Base-by-base conservation (phyloP, 1,140 invertebrate species). In the Ostrea denselamellosa region DNA sequence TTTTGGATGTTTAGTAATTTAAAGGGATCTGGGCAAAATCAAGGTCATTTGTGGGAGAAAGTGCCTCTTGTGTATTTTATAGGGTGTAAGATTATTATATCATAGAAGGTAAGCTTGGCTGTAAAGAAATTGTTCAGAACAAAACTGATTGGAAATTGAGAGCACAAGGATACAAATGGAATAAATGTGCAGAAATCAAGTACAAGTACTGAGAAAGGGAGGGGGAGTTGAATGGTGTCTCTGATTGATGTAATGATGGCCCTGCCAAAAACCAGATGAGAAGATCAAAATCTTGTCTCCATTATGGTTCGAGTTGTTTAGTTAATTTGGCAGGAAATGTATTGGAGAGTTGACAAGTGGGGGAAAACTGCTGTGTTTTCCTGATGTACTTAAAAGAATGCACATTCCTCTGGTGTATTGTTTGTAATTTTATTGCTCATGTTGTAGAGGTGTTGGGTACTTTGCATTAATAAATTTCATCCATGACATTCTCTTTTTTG, bases 211-310 rank as follows among this genome's bases (percentile, higher is more conserved):
- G 10, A 25, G 68, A 71, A 34, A 25, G 25, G 22, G 12, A 34
- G 68, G 68, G 25, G 25, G 68, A 12, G 68, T 34, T 77, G 22
- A 77, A 25, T 25, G 17, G 2, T 77, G 28, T 77, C 68, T 28
- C 12, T 77, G 68, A 77, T 77, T 77, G 68, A 77, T 77, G 68
- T 77, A 77, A 77, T 77, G 68, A 77, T 77, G 28, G 68, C 28
- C 68, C 68, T 77, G 68, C 68, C 68, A 77, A 34, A 77, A 77
- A 77, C 68, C 68, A 77, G 28, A 77, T 77, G 68, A 77, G 25
- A 77, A 77, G 68, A 77, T 77, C 68, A 77, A 77, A 77, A 77
- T 77, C 68, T 12, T 77, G 68, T 77, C 68, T 77, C 68, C 68
- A 77, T 77, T 77, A 77, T 77, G 68, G 28, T 12, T 77, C 28